These are phyloP conservation scores for Sebastes schlegelii DNA, from an alignment of 2,113 vertebrate species.

Conservation along the genomic window DNA sequence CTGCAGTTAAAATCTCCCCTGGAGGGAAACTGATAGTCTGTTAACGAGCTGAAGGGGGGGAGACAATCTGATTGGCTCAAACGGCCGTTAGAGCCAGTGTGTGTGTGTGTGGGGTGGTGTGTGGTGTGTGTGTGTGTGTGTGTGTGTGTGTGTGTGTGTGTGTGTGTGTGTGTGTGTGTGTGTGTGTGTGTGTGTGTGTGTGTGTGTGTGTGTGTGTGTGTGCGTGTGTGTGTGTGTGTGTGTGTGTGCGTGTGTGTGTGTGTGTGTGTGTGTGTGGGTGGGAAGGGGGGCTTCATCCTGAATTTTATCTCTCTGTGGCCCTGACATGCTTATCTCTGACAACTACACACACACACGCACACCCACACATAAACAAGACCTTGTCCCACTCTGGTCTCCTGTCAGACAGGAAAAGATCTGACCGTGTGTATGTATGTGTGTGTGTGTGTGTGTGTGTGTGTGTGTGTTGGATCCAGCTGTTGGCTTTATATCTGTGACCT, in stretches of 20 bases:
- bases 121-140: constrained; percentile 24
- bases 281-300: constrained; percentile 36
- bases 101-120: constrained; percentile 9
- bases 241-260: constrained; percentile 12
- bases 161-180: neutral
- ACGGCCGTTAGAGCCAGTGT: constrained; percentile 19
- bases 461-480: constrained; percentile 55
- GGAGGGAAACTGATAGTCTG: constrained; percentile 62
- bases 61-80: constrained; percentile 31
- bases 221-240: constrained; percentile 26
- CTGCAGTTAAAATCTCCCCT: constrained; percentile 54
- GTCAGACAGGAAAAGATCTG: constrained; percentile 29
- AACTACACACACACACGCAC: constrained; percentile 27
- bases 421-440: constrained; percentile 13
- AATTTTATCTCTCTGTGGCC: constrained; percentile 66
- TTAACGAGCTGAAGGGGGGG: constrained; percentile 45
- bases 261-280: neutral
- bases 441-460: constrained; percentile 22
- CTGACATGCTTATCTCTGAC: constrained; percentile 70
- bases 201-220: constrained; percentile 1
- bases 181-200: neutral
- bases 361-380: constrained; percentile 23
- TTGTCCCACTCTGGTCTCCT: constrained; percentile 35
- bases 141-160: constrained; percentile 12
- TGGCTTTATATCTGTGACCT: constrained; percentile 65